Conservation (phyloP, 2,113 vertebrate species). For the Sinocyclocheilus maitianheensis region DNA sequence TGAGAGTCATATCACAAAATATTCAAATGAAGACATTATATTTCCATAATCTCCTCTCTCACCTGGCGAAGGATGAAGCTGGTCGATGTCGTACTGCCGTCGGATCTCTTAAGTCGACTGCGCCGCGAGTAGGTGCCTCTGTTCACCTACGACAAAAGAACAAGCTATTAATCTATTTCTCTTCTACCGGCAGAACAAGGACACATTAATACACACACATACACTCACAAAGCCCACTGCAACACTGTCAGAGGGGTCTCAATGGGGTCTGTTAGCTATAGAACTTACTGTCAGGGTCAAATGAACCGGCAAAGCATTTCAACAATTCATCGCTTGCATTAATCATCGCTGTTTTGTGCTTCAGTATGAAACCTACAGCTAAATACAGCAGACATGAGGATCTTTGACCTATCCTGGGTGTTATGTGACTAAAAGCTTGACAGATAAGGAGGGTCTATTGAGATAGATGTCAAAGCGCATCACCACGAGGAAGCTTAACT, state of each 20-base stretch:
- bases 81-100: slow-evolving; percentile 94
- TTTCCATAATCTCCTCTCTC: slow-evolving; percentile 44
- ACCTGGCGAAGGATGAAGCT: slow-evolving; percentile 97
- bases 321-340: not conserved
- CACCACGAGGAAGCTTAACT: slow-evolving; percentile 4
- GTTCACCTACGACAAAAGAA: slow-evolving; percentile 73
- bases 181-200: slow-evolving; percentile 49
- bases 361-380: not conserved
- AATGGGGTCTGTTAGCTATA: not conserved
- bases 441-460: not conserved
- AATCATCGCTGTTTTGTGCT: not conserved
- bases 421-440: slow-evolving; percentile 4
- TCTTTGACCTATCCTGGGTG: not conserved
- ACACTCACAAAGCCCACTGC: not conserved
- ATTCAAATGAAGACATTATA: not conserved
- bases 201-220: slow-evolving; percentile 58
- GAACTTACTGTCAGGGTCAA: not conserved
- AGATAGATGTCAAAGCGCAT: slow-evolving; percentile 25
- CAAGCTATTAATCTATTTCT: slow-evolving; percentile 46
- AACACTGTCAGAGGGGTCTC: slow-evolving; percentile 13
- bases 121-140: slow-evolving; percentile 89
- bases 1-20: not conserved
- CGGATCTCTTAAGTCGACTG: slow-evolving; percentile 92
- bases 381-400: not conserved
- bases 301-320: not conserved